These are phyloP conservation scores for Albula glossodonta DNA, from an alignment of 2,113 vertebrate species.

Conservation along the genomic window DNA sequence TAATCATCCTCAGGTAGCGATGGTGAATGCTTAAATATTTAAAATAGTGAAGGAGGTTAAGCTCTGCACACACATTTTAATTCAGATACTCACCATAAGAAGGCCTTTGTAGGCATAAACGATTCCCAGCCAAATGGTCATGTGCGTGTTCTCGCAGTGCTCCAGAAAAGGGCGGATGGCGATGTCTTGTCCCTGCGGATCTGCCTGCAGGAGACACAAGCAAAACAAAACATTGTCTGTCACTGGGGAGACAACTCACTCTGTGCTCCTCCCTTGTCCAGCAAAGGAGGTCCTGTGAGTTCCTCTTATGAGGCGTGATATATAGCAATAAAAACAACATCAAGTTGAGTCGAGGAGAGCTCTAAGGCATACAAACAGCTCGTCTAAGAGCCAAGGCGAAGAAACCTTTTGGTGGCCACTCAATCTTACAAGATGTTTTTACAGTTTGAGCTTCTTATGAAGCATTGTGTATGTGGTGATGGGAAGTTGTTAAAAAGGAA, in stretches of 20 bases:
- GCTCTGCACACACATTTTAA: too few relatives aligned
- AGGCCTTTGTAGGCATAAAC: constrained; percentile 98
- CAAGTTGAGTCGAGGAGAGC: too few relatives aligned
- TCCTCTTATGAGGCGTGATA: not conserved
- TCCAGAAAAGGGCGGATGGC: constrained; percentile 97
- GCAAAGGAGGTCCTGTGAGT: not conserved
- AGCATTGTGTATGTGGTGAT: too few relatives aligned
- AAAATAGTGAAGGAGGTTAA: not conserved
- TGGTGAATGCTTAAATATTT: not conserved
- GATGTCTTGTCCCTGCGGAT: constrained; percentile 93
- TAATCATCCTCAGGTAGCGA: not conserved
- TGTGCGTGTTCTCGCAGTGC: constrained; percentile 98
- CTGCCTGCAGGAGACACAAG: constrained; percentile 73
- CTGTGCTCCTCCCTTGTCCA: not conserved
- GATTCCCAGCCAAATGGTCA: constrained; percentile 99
- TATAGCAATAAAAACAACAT: too few relatives aligned
- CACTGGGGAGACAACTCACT: not conserved
- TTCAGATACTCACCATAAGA: constrained; percentile 85
- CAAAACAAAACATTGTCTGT: not conserved
- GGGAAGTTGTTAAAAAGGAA: too few relatives aligned
- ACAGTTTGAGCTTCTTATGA: too few relatives aligned
- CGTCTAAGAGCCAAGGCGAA: not conserved
- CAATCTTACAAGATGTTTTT: not conserved
- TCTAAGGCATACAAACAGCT: not conserved
- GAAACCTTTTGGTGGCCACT: not conserved